A percentile compares a stretch with the other conserved stretches of the same genome.
These are phyloP conservation scores for Novumbra hubbsi DNA, from an alignment of 2,797 vertebrate genomes.

Conservation along the genomic window DNA sequence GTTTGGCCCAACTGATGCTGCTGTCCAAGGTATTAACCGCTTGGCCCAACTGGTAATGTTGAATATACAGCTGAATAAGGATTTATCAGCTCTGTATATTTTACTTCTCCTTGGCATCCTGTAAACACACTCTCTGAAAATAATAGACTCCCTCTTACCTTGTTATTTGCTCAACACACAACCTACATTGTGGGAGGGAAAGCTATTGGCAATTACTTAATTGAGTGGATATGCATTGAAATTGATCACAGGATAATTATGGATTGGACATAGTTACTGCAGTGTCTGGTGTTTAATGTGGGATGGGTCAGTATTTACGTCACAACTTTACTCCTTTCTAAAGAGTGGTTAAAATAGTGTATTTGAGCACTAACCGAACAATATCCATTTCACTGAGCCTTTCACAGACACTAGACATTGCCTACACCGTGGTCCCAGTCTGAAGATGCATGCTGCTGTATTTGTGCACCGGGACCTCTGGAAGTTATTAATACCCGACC, in stretches of 20 bases:
- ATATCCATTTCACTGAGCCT: not conserved
- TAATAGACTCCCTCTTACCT: not conserved
- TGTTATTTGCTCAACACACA: not conserved
- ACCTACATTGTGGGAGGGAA: not conserved
- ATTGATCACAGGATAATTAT: conserved; percentile 56
- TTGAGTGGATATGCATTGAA: conserved; percentile 47
- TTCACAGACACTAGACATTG: not conserved
- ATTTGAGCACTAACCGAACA: not conserved
- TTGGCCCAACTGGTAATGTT: not conserved
- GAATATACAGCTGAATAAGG: not conserved
- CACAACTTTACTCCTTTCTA: not conserved
- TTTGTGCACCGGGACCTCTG: not conserved
- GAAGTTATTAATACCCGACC: not conserved
- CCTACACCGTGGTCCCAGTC: too few species aligned
- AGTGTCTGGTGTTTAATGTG: conserved; percentile 27
- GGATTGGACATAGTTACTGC: conserved; percentile 45
- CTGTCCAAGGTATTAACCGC: not conserved
- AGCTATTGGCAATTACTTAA: conserved; percentile 2
- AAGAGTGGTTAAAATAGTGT: not conserved
- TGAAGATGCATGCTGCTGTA: not conserved
- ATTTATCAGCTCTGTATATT: not conserved
- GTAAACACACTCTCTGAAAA: not conserved
- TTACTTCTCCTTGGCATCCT: not conserved
- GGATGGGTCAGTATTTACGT: not conserved
- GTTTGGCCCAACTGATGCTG: not conserved